These are phyloP conservation scores for Nilaparvata lugens DNA, from an alignment of 1,140 invertebrate species.

Conservation along the genomic window DNA sequence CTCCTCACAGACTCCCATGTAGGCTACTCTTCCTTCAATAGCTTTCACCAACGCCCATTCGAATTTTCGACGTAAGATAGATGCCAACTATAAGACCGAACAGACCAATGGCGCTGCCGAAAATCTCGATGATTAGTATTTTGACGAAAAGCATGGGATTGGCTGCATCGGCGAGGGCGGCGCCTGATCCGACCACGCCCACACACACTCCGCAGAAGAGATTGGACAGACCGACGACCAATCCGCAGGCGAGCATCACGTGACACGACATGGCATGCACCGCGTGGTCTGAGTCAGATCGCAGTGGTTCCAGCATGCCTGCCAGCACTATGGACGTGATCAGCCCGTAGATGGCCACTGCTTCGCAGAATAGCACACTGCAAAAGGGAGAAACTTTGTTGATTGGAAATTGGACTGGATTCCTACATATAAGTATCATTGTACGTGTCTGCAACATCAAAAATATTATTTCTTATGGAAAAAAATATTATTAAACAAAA, in stretches of 20 bases:
- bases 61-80: slow-evolving; percentile 68
- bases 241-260: slow-evolving; percentile 88
- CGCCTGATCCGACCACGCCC: slow-evolving; percentile 90
- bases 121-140: slow-evolving; percentile 96
- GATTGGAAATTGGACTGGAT: no score
- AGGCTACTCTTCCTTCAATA: no score
- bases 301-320: slow-evolving; percentile 54
- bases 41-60: slow-evolving; percentile 38
- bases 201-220: slow-evolving; percentile 92
- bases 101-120: slow-evolving; percentile 93
- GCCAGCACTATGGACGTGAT: slow-evolving; percentile 94
- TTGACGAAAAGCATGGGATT: slow-evolving; percentile 92
- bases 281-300: slow-evolving; percentile 25
- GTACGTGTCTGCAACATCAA: no score
- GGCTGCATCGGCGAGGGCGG: slow-evolving; percentile 92
- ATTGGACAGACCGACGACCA: slow-evolving; percentile 89
- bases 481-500: no score
- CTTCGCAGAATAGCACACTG: slow-evolving; percentile 97
- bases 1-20: no score
- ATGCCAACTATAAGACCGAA: slow-evolving; percentile 96
- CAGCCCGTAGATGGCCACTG: slow-evolving; percentile 94
- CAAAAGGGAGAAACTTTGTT: no score
- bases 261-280: slow-evolving; percentile 57
- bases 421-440: no score
- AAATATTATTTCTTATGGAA: no score